Percentiles rank a stretch among this genome's conserved stretches.
These are phyloP conservation scores for Rynchops niger DNA, from an alignment of 2,113 vertebrate species.

Conservation along the genomic window DNA sequence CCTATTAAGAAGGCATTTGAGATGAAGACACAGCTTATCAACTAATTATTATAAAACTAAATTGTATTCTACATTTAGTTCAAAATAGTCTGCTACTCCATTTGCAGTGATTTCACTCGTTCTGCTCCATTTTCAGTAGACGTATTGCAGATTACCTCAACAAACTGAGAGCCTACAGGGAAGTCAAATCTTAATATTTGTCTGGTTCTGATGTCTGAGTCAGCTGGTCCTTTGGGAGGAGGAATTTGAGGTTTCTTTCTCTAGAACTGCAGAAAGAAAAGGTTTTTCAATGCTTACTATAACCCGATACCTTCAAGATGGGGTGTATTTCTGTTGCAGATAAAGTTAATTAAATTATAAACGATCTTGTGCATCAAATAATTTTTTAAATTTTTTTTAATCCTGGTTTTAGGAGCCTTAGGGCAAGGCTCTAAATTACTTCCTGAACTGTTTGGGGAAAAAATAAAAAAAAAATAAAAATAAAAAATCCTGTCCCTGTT, in stretches of 20 bases:
- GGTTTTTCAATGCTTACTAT: not conserved
- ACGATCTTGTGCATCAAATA: not conserved
- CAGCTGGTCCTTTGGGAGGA: not conserved
- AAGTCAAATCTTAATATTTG: not conserved
- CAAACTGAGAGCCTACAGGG: not conserved
- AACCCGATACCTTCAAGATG: not conserved
- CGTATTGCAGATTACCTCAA: not conserved
- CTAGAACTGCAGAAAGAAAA: not conserved
- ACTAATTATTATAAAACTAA: not conserved
- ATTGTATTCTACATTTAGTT: not conserved
- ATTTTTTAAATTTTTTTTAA: not conserved
- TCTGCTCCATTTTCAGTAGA: constrained; percentile 5
- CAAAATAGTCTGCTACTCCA: not conserved
- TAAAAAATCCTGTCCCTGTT: not conserved
- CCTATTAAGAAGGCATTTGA: not conserved
- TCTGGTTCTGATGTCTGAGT: constrained; percentile 2
- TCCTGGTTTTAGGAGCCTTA: not conserved
- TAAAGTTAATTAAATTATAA: not conserved
- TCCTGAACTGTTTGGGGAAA: not conserved
- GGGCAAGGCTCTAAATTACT: not conserved
- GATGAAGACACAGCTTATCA: not conserved
- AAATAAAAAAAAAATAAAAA: too few relatives aligned
- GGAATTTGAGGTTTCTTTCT: not conserved
- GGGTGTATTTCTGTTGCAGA: not conserved
- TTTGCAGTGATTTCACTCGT: not conserved